Evolutionary conservation across 2,797 vertebrate genomes (phyloP).

Genomic region (Malurus leucopterus): DNA sequence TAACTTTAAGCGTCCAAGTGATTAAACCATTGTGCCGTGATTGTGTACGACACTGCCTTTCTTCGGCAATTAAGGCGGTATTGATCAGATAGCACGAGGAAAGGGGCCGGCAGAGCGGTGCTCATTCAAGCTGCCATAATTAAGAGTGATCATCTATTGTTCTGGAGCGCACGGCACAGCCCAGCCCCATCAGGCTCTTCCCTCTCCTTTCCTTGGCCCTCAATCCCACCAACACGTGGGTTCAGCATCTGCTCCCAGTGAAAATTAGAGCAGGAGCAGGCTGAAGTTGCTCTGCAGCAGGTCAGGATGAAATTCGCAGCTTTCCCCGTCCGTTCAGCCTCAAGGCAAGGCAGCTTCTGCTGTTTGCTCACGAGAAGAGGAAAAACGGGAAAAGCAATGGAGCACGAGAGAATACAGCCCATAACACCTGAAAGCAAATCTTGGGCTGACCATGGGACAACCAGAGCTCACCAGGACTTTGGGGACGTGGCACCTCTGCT

Average conservation of each 20-base stretch:
- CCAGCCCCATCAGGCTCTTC: conserved; percentile 18
- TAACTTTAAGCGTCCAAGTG: conserved; percentile 65
- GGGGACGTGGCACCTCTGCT: not conserved
- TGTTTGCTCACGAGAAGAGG: not conserved
- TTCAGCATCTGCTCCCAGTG: not conserved
- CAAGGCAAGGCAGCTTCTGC: not conserved
- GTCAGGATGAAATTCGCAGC: not conserved
- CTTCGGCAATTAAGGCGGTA: conserved; percentile 67
- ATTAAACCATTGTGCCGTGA: conserved; percentile 64
- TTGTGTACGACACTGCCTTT: conserved; percentile 39
- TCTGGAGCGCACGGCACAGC: conserved; percentile 13
- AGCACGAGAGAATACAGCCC: not conserved
- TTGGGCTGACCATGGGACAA: not conserved
- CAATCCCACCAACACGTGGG: not conserved
- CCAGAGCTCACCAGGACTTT: not conserved
- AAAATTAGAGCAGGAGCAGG: not conserved
- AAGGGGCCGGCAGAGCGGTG: conserved; percentile 30
- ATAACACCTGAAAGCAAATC: not conserved
- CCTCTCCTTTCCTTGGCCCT: not conserved
- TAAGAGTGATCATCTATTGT: conserved; percentile 71
- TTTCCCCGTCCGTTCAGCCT: not conserved
- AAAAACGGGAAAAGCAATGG: accelerated
- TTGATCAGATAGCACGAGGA: conserved; percentile 54
- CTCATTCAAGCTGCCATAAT: conserved; percentile 67
- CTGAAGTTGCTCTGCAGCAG: not conserved